Evolutionary conservation across 2,113 vertebrate species (phyloP).

Genomic region (Dipodomys stephensi): DNA sequence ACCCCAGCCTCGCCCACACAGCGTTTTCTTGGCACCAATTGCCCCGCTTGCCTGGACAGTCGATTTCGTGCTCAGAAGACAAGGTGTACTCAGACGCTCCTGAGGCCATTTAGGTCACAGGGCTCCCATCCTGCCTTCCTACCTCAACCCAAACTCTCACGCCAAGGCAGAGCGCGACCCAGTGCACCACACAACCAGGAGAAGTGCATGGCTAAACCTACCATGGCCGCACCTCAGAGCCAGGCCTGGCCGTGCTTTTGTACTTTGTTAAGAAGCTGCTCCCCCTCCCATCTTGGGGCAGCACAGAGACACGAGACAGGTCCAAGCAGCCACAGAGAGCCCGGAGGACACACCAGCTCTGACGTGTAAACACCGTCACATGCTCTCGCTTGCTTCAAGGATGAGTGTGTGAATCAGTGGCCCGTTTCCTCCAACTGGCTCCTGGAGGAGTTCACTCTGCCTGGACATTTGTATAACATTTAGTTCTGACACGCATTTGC

Average conservation of each 20-base stretch:
- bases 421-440: too few relatives aligned
- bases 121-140: background rate
- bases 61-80: background rate
- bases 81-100: background rate
- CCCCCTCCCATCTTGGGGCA: too few relatives aligned
- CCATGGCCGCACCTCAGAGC: background rate
- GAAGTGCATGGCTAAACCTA: background rate
- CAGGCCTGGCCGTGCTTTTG: accelerated
- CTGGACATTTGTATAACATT: background rate
- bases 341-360: too few relatives aligned
- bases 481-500: background rate
- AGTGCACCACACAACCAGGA: background rate
- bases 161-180: background rate
- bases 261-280: background rate
- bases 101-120: background rate
- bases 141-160: background rate
- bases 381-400: background rate
- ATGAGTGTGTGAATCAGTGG: too few relatives aligned
- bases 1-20: background rate
- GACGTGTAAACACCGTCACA: background rate
- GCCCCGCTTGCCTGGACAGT: background rate
- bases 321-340: background rate
- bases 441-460: too few relatives aligned
- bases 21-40: background rate
- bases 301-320: background rate